Evolutionary conservation across 2,888 invertebrate species (phyloP).

Genomic region (Schizotus pectinicornis): DNA sequence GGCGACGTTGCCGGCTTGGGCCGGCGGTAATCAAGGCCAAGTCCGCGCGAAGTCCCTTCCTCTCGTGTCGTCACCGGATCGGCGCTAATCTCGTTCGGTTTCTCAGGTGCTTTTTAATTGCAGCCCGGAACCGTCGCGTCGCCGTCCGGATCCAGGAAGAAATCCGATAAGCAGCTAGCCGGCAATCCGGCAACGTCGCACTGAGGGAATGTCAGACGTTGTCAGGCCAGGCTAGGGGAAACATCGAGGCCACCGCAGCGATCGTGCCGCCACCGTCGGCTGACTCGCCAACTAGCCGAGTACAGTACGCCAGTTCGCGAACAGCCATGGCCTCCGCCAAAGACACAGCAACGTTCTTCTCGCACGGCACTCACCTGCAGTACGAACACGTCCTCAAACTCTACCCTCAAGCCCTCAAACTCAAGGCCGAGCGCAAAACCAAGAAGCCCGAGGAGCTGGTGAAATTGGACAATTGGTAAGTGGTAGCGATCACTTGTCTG

Average conservation of each 20-base stretch:
- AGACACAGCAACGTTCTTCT: constrained; percentile 92
- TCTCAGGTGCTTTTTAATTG: neutral
- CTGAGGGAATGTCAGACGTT: constrained; percentile 55
- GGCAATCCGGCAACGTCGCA: constrained; percentile 36
- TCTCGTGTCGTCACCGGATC: too few relatives aligned
- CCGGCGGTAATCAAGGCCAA: too few relatives aligned
- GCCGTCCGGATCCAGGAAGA: constrained; percentile 27
- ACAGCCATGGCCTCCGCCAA: constrained; percentile 54
- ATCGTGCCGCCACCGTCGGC: constrained; percentile 28
- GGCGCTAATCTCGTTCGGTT: too few relatives aligned
- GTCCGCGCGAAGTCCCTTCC: too few relatives aligned
- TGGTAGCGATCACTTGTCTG: constrained; percentile 56
- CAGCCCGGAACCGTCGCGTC: constrained; percentile 11
- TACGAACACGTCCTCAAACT: constrained; percentile 88
- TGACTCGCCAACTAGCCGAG: constrained; percentile 18
- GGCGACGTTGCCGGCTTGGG: constrained; percentile 26
- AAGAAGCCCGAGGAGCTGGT: constrained; percentile 94
- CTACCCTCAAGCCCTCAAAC: constrained; percentile 88
- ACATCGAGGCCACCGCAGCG: constrained; percentile 51
- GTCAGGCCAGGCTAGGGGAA: constrained; percentile 54
- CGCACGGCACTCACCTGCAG: constrained; percentile 85
- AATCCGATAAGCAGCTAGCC: constrained; percentile 4
- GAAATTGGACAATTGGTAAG: constrained; percentile 95
- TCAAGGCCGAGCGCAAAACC: constrained; percentile 88
- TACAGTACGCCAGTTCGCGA: constrained; percentile 49